Evolutionary conservation across 2,888 invertebrate genomes (phyloP).

Genomic region (Acheta domesticus): DNA sequence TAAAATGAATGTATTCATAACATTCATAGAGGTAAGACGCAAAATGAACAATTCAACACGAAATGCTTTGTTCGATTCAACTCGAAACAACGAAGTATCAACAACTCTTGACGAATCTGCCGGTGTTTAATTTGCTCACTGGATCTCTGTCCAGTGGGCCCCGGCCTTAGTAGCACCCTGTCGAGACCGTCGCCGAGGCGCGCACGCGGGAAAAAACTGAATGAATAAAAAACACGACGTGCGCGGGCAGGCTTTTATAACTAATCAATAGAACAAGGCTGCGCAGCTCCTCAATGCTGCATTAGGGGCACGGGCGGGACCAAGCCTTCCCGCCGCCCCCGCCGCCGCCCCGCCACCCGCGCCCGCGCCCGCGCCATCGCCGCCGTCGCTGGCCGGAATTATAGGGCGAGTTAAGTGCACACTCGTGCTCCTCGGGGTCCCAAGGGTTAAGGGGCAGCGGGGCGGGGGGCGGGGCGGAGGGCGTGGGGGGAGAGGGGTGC

Average conservation of each 20-base stretch:
- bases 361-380: neutral
- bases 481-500: neutral
- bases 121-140: too few species aligned
- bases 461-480: neutral
- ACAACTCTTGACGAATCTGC: too few species aligned
- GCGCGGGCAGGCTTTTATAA: constrained; percentile 6
- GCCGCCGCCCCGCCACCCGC: neutral
- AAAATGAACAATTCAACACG: too few species aligned
- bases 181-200: neutral
- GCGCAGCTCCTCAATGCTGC: constrained; percentile 2
- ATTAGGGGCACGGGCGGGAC: constrained; percentile 19
- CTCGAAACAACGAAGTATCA: too few species aligned
- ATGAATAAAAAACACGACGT: neutral
- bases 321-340: neutral
- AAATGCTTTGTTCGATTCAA: too few species aligned
- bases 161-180: too few species aligned
- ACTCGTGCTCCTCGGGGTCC: constrained; percentile 1
- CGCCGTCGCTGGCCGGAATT: neutral
- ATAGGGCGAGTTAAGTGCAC: constrained; percentile 18
- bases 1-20: too few species aligned
- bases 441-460: neutral
- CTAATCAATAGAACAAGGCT: constrained; percentile 5
- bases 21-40: too few species aligned
- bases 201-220: neutral
- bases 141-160: too few species aligned